Evolutionary conservation across 2,797 vertebrate genomes (phyloP).

Genomic region (Petrocephalus sullivani): DNA sequence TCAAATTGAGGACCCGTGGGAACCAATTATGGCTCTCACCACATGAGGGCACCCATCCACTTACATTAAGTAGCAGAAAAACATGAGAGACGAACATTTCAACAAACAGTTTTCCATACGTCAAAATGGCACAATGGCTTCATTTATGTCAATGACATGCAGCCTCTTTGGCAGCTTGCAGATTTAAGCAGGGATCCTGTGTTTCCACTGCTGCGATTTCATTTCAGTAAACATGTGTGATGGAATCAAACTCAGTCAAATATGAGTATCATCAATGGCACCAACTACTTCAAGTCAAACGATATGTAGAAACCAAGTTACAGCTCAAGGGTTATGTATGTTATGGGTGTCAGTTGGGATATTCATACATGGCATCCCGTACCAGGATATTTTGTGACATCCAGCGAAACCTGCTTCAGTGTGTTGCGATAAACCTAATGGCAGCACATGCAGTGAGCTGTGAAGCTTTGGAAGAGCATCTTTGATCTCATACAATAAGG

Average conservation of each 20-base stretch:
- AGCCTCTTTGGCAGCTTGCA: background rate
- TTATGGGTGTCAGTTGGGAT: background rate
- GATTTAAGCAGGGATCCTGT: background rate
- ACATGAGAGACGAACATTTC: background rate
- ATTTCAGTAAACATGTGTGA: background rate
- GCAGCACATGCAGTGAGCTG: background rate
- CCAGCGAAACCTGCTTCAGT: background rate
- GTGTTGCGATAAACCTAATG: background rate
- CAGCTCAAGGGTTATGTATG: background rate
- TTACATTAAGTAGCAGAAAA: slow-evolving; percentile 12
- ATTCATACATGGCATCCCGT: background rate
- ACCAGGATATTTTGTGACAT: background rate
- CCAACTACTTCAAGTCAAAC: background rate
- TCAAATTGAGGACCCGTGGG: slow-evolving; percentile 1
- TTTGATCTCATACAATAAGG: background rate
- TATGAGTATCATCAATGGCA: background rate
- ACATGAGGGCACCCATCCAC: slow-evolving; percentile 21
- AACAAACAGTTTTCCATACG: background rate
- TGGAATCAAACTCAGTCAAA: background rate
- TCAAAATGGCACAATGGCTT: background rate
- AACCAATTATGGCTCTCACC: slow-evolving; percentile 18
- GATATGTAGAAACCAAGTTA: background rate
- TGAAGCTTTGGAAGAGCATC: background rate
- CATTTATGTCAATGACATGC: background rate
- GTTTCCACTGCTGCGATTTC: background rate